Conservation (phyloP, 2,888 invertebrate species). For the Hirudinaria manillensis region DNA sequence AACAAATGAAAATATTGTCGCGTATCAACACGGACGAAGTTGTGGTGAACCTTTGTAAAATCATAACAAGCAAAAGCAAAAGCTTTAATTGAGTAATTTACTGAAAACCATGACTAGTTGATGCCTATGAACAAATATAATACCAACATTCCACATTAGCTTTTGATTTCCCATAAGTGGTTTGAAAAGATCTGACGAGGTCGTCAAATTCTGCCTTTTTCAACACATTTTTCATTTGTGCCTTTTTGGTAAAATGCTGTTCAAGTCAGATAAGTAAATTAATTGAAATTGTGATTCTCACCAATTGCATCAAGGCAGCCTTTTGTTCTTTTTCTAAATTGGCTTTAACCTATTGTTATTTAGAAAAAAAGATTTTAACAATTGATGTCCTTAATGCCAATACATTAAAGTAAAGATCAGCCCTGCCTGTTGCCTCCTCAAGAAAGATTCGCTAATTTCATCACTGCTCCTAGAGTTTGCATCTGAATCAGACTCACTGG, state of each 20-base stretch:
- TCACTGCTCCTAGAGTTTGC: background rate
- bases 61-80: too few relatives aligned
- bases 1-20: too few relatives aligned
- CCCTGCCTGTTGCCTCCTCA: too few relatives aligned
- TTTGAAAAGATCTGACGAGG: background rate
- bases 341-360: background rate
- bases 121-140: background rate
- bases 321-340: background rate
- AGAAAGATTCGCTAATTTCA: background rate
- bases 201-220: constrained; percentile 1
- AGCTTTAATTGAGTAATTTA: background rate
- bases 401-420: too few relatives aligned
- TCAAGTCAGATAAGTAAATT: background rate
- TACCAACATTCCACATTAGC: background rate
- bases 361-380: background rate
- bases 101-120: background rate
- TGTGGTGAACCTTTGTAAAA: too few relatives aligned
- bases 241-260: background rate
- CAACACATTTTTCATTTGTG: background rate
- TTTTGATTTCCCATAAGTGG: background rate
- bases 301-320: constrained; percentile 7
- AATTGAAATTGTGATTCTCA: background rate
- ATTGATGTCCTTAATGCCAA: background rate
- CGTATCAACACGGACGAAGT: too few relatives aligned
- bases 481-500: background rate